Evolutionary conservation across 2,113 vertebrate species (phyloP), one percentile per base, ranked within the genome.

Genomic region (Salvelinus sp.): DNA sequence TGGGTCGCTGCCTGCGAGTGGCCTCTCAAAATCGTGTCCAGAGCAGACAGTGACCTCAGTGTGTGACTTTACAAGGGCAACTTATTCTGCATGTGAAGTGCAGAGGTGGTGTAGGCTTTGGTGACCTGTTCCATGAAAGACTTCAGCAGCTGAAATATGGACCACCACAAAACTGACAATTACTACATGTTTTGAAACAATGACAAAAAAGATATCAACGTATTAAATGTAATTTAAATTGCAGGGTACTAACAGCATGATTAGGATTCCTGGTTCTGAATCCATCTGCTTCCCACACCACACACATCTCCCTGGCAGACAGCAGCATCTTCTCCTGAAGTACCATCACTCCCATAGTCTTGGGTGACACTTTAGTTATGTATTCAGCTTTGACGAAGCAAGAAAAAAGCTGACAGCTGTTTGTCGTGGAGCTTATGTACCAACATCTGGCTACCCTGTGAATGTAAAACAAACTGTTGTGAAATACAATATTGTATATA

Each of bases 371-470:
- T 18, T 62, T 6, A 23, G 28, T 76, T 4, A 76, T 54, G 54
- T 76, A 67, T 23, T 76, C 74, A 6, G 66, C 74, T 44, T 76
- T 76, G 13, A 76, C 20, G 30, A 76, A 76, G 30, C 74, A 76
- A 62, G 66, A 65, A 25, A 69, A 72, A 48, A 22, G 18, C 50
- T 14, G 30, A 64, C 69, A 78, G 76, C 50, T 78, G 76, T 30
- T 33, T 20, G 22, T 78, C 50, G 50, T 78, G 76, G 3, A 78
- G 64, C 38, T 78, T 78, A 18, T 78, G 76, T 0, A 78, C 71
- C 65, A 78, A 74, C 25, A 64, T 78, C 54, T 78, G n/a, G 71
- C 76, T 78, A 33, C 76, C 76, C 76, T 73, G 71, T 64, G 23
- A 13, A 76, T 76, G 38, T 28, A 48, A 60, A 73, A 58, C 28